phyloP scores from a whole-genome alignment of 2,888 invertebrate species.

The Epirrita christyi region DNA sequence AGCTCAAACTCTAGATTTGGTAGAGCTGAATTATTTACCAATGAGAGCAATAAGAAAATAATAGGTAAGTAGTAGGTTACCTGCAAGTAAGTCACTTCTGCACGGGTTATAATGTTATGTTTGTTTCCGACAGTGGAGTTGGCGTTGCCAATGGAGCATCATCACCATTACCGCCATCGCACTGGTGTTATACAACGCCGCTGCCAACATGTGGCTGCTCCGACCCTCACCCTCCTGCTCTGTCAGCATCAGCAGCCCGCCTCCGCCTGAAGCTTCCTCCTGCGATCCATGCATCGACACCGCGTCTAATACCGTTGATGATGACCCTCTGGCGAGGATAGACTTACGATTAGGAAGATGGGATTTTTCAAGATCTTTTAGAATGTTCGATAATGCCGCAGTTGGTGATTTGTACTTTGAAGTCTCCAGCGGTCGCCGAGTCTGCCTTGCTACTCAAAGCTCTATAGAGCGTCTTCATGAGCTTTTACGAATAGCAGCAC shows the following conservation, averaged over 20 bases:
- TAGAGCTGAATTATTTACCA: neutral
- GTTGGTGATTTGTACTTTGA: slow-evolving; percentile 88
- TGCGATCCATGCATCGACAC: slow-evolving; percentile 72
- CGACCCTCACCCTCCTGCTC: slow-evolving; percentile 62
- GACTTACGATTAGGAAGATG: slow-evolving; percentile 89
- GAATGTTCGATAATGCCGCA: slow-evolving; percentile 89
- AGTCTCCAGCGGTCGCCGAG: slow-evolving; percentile 83
- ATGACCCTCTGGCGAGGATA: slow-evolving; percentile 82
- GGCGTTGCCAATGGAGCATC: slow-evolving; percentile 88
- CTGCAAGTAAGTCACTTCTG: too few species aligned
- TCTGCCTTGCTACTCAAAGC: slow-evolving; percentile 93
- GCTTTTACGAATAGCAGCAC: slow-evolving; percentile 90
- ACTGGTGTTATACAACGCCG: slow-evolving; percentile 85
- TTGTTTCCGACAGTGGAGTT: slow-evolving; percentile 65
- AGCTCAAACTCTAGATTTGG: neutral
- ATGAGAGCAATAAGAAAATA: neutral
- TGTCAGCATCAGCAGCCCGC: slow-evolving; percentile 45
- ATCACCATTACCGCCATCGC: slow-evolving; percentile 87
- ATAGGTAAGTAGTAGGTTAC: too few species aligned
- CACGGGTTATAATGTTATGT: neutral
- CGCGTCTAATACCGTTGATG: slow-evolving; percentile 59
- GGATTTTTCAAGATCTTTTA: slow-evolving; percentile 89
- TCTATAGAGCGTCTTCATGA: slow-evolving; percentile 93
- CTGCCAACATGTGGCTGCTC: slow-evolving; percentile 73
- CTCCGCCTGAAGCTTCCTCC: slow-evolving; percentile 56